Evolutionary conservation across 1,140 invertebrate genomes (phyloP), one percentile per base, ranked within the genome.

Genomic region (Zaprionus gabonicus): DNA sequence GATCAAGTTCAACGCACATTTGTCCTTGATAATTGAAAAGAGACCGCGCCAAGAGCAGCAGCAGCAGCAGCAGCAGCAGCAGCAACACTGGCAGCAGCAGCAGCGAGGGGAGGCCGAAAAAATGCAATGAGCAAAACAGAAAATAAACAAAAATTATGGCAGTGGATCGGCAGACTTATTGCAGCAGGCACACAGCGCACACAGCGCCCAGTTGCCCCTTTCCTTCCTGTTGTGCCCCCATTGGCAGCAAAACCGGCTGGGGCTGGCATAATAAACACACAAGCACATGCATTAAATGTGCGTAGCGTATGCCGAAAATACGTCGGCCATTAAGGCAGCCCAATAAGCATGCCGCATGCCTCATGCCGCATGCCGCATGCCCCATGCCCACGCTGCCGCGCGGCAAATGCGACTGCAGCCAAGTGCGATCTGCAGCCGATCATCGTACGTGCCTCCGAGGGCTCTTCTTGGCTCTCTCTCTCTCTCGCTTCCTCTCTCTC

Each of bases 1-100:
- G 85, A 88, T 88, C 85, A 88, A 88, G 85, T 88, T 88, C 85
- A 88, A 88, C 85, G 85, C 85, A 90, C 85, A 88, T 90, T 90
- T 88, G 85, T 88, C 85, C 85, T 88, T 88, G 85, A 88, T 88
- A 80, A 90, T 88, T 80, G 87, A 71, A 84, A 84, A 79, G 63
- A 72, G 58, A 69, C 27, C 57, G 60, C 72, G 72, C 60, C 23
- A 23, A 20, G 20, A 20, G 23, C 5, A 51, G 25, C 51, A 27
- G 5, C 51, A 55, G 13, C 10, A 23, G 4, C 10, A 23, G 31
- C 31, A 20, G 56, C 7, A 20, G 17, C 51, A 55, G 13, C 10
- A 23, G 4, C 10, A 23, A 17, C 31, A 31, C 20, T 20, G 20
- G 31, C 31, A 20, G 56, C 7, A 20, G 17, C 49, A 55, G 23